Evolutionary conservation across 1,140 invertebrate genomes (phyloP).

Genomic region (Atta texana): DNA sequence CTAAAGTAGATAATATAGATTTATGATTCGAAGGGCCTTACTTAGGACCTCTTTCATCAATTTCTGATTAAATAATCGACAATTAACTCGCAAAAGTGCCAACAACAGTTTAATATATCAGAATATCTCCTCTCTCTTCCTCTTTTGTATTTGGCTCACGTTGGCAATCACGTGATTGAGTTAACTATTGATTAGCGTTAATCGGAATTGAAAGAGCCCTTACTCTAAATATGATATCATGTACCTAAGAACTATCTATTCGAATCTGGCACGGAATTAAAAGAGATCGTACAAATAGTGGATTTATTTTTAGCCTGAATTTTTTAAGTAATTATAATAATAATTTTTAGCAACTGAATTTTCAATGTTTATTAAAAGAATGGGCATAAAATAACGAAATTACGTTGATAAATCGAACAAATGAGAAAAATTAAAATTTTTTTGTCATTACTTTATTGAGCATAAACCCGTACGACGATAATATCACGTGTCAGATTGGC

Average conservation of each 20-base stretch:
- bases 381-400: not conserved
- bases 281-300: not conserved
- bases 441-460: conserved; percentile 7
- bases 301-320: not conserved
- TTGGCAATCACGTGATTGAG: too few species aligned
- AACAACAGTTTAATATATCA: too few species aligned
- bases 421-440: not conserved
- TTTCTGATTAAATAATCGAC: too few species aligned
- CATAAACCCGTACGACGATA: not conserved
- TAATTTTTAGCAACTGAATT: not conserved
- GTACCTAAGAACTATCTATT: too few species aligned
- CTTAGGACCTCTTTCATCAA: too few species aligned
- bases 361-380: not conserved
- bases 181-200: too few species aligned
- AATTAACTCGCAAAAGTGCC: too few species aligned
- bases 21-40: not conserved
- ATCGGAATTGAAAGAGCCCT: too few species aligned
- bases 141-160: too few species aligned
- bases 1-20: not conserved
- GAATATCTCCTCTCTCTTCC: too few species aligned
- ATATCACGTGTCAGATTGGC: conserved; percentile 16
- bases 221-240: not conserved
- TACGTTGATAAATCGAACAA: not conserved
- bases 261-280: not conserved
- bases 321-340: conserved; percentile 13